A percentile compares a stretch with the other conserved stretches of the same genome.
Evolutionary conservation across 2,797 vertebrate genomes (phyloP).

Genomic region (Lithobates pipiens): DNA sequence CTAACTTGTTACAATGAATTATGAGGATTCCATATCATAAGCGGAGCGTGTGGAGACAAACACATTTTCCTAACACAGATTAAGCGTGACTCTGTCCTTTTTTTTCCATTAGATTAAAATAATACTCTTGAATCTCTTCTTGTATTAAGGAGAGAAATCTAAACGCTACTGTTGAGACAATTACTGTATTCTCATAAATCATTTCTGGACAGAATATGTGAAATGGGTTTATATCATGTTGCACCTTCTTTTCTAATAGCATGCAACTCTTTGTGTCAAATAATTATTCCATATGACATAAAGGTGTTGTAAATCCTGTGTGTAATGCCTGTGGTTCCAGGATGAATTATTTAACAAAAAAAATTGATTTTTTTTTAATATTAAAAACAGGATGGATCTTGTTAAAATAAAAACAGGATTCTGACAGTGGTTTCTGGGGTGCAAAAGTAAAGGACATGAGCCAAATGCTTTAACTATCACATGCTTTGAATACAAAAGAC

Average conservation of each 20-base stretch:
- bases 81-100: constrained; percentile 6
- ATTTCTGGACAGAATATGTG: constrained; percentile 3
- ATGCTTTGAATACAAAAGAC: background rate
- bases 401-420: background rate
- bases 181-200: constrained; percentile 26
- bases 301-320: background rate
- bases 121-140: constrained; percentile 3
- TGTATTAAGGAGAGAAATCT: background rate
- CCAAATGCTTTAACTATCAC: constrained; percentile 16
- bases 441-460: constrained; percentile 4
- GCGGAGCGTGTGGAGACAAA: constrained; percentile 28
- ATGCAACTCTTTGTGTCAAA: background rate
- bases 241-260: constrained; percentile 14
- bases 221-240: constrained; percentile 24
- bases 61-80: constrained; percentile 10
- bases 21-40: constrained; percentile 26
- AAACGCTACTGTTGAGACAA: constrained; percentile 23
- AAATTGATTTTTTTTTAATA: background rate
- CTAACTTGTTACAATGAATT: constrained; percentile 17
- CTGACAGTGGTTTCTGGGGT: background rate
- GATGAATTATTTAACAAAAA: background rate
- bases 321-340: background rate
- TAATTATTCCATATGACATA: background rate
- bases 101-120: constrained; percentile 12
- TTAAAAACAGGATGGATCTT: background rate